Evolutionary conservation across 1,140 invertebrate genomes (phyloP).

Genomic region (Platyscapa corneri): DNA sequence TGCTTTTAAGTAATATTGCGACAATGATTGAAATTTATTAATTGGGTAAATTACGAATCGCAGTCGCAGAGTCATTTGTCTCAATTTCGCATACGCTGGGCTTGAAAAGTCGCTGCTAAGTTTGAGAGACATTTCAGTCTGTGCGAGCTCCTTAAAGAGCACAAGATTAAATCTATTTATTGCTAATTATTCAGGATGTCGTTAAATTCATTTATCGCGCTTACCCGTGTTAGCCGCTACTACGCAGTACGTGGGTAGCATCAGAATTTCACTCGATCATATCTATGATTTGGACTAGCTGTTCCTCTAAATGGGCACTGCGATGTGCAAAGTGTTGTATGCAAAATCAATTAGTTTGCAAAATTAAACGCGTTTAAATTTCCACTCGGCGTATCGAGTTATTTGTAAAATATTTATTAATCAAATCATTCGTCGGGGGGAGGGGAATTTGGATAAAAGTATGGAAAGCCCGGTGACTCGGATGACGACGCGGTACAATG

Average conservation of each 20-base stretch:
- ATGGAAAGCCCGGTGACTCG: too few species aligned
- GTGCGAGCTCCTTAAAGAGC: too few species aligned
- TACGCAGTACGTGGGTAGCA: slow-evolving; percentile 3
- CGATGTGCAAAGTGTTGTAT: slow-evolving; percentile 32
- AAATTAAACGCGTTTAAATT: slow-evolving; percentile 38
- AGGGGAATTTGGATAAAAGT: too few species aligned
- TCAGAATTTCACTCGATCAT: slow-evolving; percentile 38
- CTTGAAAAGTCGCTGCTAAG: too few species aligned
- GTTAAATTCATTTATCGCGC: slow-evolving; percentile 11
- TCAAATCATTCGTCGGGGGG: too few species aligned
- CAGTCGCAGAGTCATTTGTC: too few species aligned
- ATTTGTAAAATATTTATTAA: slow-evolving; percentile 3
- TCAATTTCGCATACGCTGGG: too few species aligned
- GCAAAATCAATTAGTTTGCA: slow-evolving; percentile 39
- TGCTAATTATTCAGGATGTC: not conserved
- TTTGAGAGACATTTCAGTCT: too few species aligned
- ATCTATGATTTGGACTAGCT: slow-evolving; percentile 27
- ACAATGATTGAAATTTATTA: not conserved
- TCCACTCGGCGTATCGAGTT: not conserved
- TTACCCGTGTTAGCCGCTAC: not conserved
- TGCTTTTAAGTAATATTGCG: not conserved
- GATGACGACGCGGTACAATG: too few species aligned
- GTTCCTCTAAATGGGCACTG: not conserved
- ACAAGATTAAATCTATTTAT: not conserved
- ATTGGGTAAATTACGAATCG: not conserved